Evolutionary conservation across 2,888 invertebrate species (phyloP).

Genomic region (Cremastobaeus sp.): DNA sequence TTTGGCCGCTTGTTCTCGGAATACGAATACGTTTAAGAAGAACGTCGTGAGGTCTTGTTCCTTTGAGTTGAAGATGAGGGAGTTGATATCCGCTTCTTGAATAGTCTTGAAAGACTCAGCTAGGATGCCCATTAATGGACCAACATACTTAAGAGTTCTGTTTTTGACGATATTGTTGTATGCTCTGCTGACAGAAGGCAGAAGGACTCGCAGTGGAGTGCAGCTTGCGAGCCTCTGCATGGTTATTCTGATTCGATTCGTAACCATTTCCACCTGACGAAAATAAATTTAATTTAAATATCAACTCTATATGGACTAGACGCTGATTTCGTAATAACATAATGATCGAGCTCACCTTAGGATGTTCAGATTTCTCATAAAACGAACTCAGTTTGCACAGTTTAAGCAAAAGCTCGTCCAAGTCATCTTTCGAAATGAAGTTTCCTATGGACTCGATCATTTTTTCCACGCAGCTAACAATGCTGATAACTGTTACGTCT

Average conservation of each 20-base stretch:
- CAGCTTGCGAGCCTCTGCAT: conserved; percentile 84
- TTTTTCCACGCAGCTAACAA: conserved; percentile 88
- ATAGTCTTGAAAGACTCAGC: conserved; percentile 85
- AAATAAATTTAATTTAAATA: not conserved
- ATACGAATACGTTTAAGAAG: conserved; percentile 86
- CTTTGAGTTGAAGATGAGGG: conserved; percentile 78
- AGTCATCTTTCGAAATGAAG: conserved; percentile 93
- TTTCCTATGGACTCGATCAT: conserved; percentile 89
- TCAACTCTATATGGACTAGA: no score
- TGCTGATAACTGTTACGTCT: conserved; percentile 84
- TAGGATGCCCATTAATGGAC: conserved; percentile 87
- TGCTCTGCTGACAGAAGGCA: conserved; percentile 85
- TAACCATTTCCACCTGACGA: conserved; percentile 76
- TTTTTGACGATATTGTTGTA: conserved; percentile 82
- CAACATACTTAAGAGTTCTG: conserved; percentile 82
- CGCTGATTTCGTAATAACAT: no score
- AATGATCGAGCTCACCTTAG: conserved; percentile 71
- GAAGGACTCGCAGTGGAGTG: conserved; percentile 86
- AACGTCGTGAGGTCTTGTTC: conserved; percentile 84
- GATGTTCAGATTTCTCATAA: conserved; percentile 71
- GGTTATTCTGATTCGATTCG: conserved; percentile 82
- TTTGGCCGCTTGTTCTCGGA: conserved; percentile 81
- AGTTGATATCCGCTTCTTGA: conserved; percentile 82
- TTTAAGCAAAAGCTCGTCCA: conserved; percentile 85
- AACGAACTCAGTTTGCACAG: conserved; percentile 80